Evolutionary conservation across 2,888 invertebrate genomes (phyloP).

Genomic region (Aromia moschata): DNA sequence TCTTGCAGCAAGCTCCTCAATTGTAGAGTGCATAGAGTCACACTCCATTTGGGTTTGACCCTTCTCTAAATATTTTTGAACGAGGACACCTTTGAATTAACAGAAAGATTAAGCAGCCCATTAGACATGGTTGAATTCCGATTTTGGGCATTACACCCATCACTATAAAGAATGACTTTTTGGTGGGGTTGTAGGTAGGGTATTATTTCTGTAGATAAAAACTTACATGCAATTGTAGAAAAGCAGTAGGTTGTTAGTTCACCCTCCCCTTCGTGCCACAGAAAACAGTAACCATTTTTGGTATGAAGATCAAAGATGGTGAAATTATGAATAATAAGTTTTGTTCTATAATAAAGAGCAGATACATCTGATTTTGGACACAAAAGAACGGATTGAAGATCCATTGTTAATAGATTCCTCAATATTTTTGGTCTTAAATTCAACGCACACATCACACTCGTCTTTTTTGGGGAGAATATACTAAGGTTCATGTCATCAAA

Average conservation of each 20-base stretch:
- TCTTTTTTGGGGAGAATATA: too few species aligned
- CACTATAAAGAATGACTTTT: slow-evolving; percentile 22
- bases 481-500: too few species aligned
- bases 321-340: slow-evolving; percentile 29
- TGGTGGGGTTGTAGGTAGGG: neutral
- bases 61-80: neutral
- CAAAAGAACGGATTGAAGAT: slow-evolving; percentile 24
- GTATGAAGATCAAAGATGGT: slow-evolving; percentile 23
- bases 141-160: slow-evolving; percentile 20
- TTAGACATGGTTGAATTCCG: neutral
- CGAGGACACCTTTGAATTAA: neutral
- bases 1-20: too few species aligned
- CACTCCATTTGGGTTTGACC: too few species aligned
- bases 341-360: slow-evolving; percentile 20
- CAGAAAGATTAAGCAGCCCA: neutral
- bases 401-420: slow-evolving; percentile 24
- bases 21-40: too few species aligned
- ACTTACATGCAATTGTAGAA: slow-evolving; percentile 24
- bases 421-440: slow-evolving; percentile 20
- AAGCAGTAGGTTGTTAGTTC: slow-evolving; percentile 30
- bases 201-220: slow-evolving; percentile 21
- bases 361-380: slow-evolving; percentile 19
- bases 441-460: too few species aligned
- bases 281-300: slow-evolving; percentile 25
- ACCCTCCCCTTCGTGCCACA: slow-evolving; percentile 34